A percentile compares a stretch with the other conserved stretches of the same genome.
These are phyloP conservation scores for Germaria angustata DNA, from an alignment of 2,888 invertebrate genomes.

Conservation along the genomic window DNA sequence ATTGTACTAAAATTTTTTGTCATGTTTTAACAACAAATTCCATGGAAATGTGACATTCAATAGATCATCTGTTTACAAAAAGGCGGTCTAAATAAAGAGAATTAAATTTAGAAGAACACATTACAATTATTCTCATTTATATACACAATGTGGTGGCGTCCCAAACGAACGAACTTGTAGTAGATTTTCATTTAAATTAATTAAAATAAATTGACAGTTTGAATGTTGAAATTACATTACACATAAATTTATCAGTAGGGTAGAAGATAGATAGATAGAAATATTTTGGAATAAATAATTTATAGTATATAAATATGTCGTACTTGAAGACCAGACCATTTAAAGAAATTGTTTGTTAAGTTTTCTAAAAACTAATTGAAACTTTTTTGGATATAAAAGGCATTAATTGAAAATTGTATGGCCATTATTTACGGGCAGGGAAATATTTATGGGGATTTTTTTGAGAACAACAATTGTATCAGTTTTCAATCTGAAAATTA, in stretches of 20 bases:
- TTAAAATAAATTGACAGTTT: slow-evolving; percentile 54
- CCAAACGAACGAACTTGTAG: background rate
- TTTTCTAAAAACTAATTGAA: no score
- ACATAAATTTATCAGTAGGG: background rate
- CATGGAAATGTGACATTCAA: no score
- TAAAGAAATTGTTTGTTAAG: background rate
- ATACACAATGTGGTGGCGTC: background rate
- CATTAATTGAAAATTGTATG: no score
- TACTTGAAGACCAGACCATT: background rate
- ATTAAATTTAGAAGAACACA: background rate
- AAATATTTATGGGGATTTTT: no score
- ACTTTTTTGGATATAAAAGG: background rate
- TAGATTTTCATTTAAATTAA: slow-evolving; percentile 44
- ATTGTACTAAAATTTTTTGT: no score
- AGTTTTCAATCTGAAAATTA: no score
- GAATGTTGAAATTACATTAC: slow-evolving; percentile 27
- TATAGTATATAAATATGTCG: no score
- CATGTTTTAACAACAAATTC: no score
- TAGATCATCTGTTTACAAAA: no score
- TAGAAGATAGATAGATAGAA: background rate
- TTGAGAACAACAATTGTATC: no score
- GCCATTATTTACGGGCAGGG: no score
- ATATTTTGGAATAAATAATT: no score
- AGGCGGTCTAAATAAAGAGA: slow-evolving; percentile 9
- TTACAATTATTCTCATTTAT: background rate